Conservation (phyloP, 2,888 invertebrate species). For the Craniophora ligustri region DNA sequence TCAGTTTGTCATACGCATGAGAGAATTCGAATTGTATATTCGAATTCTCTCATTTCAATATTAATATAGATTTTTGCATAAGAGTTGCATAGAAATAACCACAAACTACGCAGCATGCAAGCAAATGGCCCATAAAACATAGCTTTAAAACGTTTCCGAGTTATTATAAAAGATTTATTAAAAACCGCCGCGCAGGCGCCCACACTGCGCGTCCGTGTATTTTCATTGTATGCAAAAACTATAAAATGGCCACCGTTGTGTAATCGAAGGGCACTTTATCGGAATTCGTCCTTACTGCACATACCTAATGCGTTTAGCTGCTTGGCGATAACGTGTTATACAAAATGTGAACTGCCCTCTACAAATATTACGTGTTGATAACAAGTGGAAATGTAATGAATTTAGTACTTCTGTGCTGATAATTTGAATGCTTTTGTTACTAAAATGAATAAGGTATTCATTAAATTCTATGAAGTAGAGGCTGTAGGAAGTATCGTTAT, state of each 20-base stretch:
- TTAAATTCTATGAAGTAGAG: too few relatives aligned
- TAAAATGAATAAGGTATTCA: too few relatives aligned
- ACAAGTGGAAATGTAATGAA: conserved; percentile 8
- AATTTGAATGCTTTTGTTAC: too few relatives aligned
- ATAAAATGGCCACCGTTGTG: conserved; percentile 31
- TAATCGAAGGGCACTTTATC: conserved; percentile 45
- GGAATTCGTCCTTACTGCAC: conserved; percentile 14
- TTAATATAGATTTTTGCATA: conserved; percentile 4
- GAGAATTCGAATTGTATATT: too few relatives aligned
- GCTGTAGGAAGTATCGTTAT: too few relatives aligned
- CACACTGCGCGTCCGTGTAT: conserved; percentile 20
- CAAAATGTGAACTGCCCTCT: neutral
- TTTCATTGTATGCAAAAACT: conserved; percentile 44
- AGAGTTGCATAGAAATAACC: conserved; percentile 3
- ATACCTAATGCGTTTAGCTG: conserved; percentile 40
- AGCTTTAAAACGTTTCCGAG: neutral
- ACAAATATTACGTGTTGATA: conserved; percentile 14
- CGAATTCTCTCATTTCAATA: too few relatives aligned
- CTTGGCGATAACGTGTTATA: conserved; percentile 14
- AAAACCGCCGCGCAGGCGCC: conserved; percentile 10
- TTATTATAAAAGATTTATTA: conserved; percentile 8
- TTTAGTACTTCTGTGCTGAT: conserved; percentile 8
- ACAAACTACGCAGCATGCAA: conserved; percentile 9
- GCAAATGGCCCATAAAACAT: conserved; percentile 25
- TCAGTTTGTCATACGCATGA: too few relatives aligned